Base-by-base conservation (phyloP, 2,888 invertebrate species). In the Drosophila niveifrons region DNA sequence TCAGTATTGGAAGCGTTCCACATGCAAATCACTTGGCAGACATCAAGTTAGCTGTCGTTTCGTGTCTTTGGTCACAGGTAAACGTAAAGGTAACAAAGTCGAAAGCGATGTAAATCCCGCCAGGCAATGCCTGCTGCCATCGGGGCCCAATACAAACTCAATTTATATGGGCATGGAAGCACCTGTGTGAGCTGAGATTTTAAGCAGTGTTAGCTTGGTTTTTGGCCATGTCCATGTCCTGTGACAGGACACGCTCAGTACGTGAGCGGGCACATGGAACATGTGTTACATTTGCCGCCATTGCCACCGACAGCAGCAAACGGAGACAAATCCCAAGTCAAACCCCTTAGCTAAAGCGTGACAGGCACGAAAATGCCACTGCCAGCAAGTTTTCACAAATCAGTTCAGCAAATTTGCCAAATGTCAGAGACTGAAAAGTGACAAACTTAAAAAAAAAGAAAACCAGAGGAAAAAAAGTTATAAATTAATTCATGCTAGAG, bases 201-300 rank as follows among this genome's bases (percentile, higher is more conserved):
- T 36, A 47, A 52, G 62, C 66, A 66, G 56, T 64, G 51, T 52
- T 64, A 44, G 75, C 70, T 72, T 72, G 65, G 48, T 52, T 62
- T 62, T 64, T 65, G 65, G 64, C 41, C 64, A 58, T 78, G 66
- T 82, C 41, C 64, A 58, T 78, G 66, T 82, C 71, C 88, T 85
- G 65, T 88, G 82, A 85, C 88, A 82, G 80, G 85, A 79, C 85
- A 82, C 76, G 82, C 86, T 69, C 68, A 7, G 65, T 69, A 82
- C 88, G 86, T 88, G 82, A 69, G 64, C 66, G 72, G 63, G 50
- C 67, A 34, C 67, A 34, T 29, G 47, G 34, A 73, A 57, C 79
- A 82, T 75, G 76, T 76, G 76, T 63, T 75, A 63, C 65, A 71
- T 71, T 67, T 52, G 61, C 64, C 59, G 39, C 23, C 52, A n/a